Conservation (phyloP, 2,113 vertebrate genomes). For the Gymnogyps californianus region DNA sequence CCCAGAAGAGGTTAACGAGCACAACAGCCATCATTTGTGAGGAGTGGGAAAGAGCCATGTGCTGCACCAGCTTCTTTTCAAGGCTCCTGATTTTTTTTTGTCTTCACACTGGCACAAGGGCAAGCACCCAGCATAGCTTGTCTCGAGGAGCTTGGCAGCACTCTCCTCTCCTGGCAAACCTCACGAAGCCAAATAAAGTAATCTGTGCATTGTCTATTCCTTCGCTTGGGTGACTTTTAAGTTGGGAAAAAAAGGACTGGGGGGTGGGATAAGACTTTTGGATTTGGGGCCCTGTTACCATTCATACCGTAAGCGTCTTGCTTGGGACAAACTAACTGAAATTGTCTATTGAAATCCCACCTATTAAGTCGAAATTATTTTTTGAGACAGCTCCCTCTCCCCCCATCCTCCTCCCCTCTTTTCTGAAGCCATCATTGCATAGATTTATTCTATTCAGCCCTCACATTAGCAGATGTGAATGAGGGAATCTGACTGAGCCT, state of each 20-base stretch:
- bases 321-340: not conserved
- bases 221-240: constrained; percentile 40
- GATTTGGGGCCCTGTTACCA: not conserved
- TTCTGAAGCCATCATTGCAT: constrained; percentile 28
- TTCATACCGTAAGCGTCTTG: not conserved
- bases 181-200: constrained; percentile 28
- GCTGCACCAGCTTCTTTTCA: constrained; percentile 78
- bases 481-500: constrained; percentile 65
- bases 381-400: not conserved
- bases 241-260: not conserved
- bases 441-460: constrained; percentile 63
- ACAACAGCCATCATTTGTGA: constrained; percentile 91
- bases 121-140: constrained; percentile 69
- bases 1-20: constrained; percentile 87
- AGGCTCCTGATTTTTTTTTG: constrained; percentile 62
- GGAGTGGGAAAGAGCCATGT: constrained; percentile 97
- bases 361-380: constrained; percentile 27
- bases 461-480: constrained; percentile 66
- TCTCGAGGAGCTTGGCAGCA: constrained; percentile 60
- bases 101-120: constrained; percentile 68
- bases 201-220: constrained; percentile 38
- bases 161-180: constrained; percentile 30
- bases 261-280: not conserved
- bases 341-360: not conserved
- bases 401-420: not conserved